Evolutionary conservation across 2,113 vertebrate genomes (phyloP), one percentile per base, ranked within the genome.

Genomic region (Coracopsis vasa): DNA sequence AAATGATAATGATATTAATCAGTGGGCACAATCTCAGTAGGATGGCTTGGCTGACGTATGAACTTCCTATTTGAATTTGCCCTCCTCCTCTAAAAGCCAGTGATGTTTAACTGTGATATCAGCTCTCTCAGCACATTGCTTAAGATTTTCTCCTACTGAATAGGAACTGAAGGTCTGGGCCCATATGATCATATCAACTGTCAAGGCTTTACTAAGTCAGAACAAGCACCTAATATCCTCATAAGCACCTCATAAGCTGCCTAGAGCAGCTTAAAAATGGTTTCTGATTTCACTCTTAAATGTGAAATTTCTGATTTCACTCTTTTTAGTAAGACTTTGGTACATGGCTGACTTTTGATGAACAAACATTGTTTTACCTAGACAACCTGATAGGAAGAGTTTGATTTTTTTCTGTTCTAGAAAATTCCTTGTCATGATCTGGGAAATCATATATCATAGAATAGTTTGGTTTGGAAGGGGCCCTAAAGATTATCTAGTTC

Each of bases 141-240:
- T 25, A 66, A 58, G 16, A 53, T 72, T 88, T 80, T 45, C 18
- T 61, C 80, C 41, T 72, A 1, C 54, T 71, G 39, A 42, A 65
- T 16, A 53, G 50, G 15, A 88, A 18, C 37, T 62, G 44, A 39
- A 66, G 67, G 10, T 80, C 45, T 4, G 2, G 27, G 14, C 20
- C 27, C 12, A 27, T 0, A 1, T 28, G 29, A 21, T 51, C 7
- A 16, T 73, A 29, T 27, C 0, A 0, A 65, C 37, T 39, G 14
- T 37, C 24, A 62, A 74, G 53, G 33, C 48, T 73, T 80, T 70
- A 25, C 48, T 89, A 62, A 72, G 29, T 27, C 20, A 21, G 18
- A 42, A n/a, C 0, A 5, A 86, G 33, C 6, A n/a, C 21, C n/a
- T 86, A 44, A 7, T 25, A 60, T 42, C 37, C 21, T n/a, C n/a